Evolutionary conservation across 2,888 invertebrate genomes (phyloP).

Genomic region (Cremastobaeus sp.): DNA sequence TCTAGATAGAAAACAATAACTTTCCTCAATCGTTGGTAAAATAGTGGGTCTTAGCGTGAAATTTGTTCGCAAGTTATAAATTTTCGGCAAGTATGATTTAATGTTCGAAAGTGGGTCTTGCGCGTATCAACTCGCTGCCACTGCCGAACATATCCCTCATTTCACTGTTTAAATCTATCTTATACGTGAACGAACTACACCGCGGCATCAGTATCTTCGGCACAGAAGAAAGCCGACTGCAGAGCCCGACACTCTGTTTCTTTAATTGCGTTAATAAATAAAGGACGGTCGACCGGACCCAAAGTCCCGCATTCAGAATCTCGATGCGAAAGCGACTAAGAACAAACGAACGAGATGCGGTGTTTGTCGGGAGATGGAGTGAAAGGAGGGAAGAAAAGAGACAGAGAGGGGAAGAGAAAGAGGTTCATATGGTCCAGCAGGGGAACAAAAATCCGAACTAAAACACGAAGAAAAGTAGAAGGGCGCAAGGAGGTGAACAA

Average conservation of each 20-base stretch:
- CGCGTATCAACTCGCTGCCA: constrained; percentile 56
- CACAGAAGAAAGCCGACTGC: constrained; percentile 73
- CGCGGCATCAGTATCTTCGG: constrained; percentile 68
- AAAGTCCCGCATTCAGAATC: constrained; percentile 58
- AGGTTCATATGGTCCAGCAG: constrained; percentile 42
- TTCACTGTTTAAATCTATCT: constrained; percentile 35
- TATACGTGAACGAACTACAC: constrained; percentile 51
- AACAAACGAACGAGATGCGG: constrained; percentile 52
- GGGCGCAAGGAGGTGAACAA: constrained; percentile 24
- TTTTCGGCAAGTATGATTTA: no score
- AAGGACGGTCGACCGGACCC: constrained; percentile 71
- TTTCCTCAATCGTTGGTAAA: no score
- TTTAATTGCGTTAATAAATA: constrained; percentile 78
- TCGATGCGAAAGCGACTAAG: constrained; percentile 57
- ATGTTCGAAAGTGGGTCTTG: constrained; percentile 61
- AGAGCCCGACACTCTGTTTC: constrained; percentile 77
- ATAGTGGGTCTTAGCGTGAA: no score
- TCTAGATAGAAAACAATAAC: no score
- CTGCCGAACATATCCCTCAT: constrained; percentile 27
- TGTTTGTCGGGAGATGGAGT: constrained; percentile 11
- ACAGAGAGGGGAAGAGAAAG: constrained; percentile 20
- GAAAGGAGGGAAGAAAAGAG: constrained; percentile 28
- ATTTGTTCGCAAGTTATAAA: no score
- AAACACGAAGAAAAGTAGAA: constrained; percentile 26
- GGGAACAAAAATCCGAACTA: constrained; percentile 41